A percentile compares a stretch with the other conserved stretches of the same genome.
phyloP scores from a whole-genome alignment of 2,797 vertebrate genomes.

The Aphelocoma californica region DNA sequence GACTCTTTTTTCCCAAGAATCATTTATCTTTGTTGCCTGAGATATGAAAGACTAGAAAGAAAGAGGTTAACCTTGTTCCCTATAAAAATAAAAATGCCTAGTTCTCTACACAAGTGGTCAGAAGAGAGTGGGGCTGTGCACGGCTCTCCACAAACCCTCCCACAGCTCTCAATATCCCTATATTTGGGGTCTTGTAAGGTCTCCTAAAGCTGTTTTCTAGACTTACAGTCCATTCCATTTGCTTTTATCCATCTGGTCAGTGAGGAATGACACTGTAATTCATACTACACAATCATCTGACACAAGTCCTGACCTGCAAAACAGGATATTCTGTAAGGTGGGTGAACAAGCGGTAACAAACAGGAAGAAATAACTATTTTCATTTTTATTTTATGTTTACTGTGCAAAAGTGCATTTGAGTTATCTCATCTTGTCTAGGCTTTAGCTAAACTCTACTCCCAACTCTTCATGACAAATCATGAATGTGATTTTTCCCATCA shows the following conservation, averaged over 20 bases:
- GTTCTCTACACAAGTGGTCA: fast-evolving
- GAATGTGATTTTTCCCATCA: not conserved
- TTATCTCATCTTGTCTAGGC: not conserved
- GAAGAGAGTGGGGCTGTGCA: not conserved
- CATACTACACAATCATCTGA: not conserved
- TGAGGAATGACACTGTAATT: not conserved
- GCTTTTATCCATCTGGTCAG: not conserved
- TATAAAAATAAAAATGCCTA: not conserved
- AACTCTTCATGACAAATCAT: not conserved
- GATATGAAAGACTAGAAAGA: not conserved
- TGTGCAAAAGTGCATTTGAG: not conserved
- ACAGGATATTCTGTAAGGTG: not conserved
- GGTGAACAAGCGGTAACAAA: not conserved
- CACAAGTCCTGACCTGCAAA: not conserved
- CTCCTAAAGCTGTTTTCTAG: not conserved
- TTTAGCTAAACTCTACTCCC: not conserved
- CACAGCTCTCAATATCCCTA: not conserved
- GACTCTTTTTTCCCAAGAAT: not conserved
- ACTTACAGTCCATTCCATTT: not conserved
- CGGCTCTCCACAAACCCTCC: fast-evolving
- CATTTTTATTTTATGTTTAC: not conserved
- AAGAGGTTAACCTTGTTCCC: not conserved
- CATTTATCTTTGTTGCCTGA: not conserved
- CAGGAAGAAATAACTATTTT: not conserved
- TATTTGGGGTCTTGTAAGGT: not conserved